Percentiles rank a stretch among this genome's conserved stretches.
Conservation (phyloP, 2,113 vertebrate genomes). For the Mormyrus lacerda region DNA sequence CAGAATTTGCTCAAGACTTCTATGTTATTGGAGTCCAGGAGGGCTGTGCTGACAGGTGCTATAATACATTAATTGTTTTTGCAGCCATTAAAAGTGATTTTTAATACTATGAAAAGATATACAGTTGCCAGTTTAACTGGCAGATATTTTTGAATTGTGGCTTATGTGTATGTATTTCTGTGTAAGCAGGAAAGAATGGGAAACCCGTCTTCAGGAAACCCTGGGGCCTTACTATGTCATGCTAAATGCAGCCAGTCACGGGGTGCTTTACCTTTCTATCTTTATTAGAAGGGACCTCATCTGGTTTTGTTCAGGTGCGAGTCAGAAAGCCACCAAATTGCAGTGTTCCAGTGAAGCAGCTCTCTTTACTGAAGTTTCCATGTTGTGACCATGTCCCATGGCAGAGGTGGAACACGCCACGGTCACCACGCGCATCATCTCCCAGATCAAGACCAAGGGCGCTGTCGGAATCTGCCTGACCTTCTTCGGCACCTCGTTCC, state of each 20-base stretch:
- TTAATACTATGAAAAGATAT: neutral
- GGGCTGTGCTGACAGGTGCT: conserved; percentile 89
- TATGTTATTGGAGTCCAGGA: conserved; percentile 92
- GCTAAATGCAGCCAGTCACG: conserved; percentile 76
- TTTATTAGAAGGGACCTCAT: conserved; percentile 92
- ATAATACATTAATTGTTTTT: neutral
- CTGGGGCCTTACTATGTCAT: conserved; percentile 88
- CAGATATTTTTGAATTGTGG: neutral
- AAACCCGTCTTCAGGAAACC: conserved; percentile 84
- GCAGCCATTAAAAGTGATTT: neutral
- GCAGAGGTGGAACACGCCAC: conserved; percentile 86
- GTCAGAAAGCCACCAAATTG: neutral
- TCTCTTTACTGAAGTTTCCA: neutral
- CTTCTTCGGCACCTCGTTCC: conserved; percentile 94
- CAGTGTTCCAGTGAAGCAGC: neutral
- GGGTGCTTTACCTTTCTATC: conserved; percentile 80
- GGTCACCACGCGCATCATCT: conserved; percentile 91
- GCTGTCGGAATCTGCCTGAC: conserved; percentile 83
- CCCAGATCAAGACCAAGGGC: conserved; percentile 97
- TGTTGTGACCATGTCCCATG: neutral
- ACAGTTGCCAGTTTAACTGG: neutral
- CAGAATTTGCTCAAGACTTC: conserved; percentile 87
- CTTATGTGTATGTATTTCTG: neutral
- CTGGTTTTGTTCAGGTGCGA: conserved; percentile 95
- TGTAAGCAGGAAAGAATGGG: conserved; percentile 82